phyloP scores from a whole-genome alignment of 1,140 invertebrate genomes.

The Calephelis nemesis region DNA sequence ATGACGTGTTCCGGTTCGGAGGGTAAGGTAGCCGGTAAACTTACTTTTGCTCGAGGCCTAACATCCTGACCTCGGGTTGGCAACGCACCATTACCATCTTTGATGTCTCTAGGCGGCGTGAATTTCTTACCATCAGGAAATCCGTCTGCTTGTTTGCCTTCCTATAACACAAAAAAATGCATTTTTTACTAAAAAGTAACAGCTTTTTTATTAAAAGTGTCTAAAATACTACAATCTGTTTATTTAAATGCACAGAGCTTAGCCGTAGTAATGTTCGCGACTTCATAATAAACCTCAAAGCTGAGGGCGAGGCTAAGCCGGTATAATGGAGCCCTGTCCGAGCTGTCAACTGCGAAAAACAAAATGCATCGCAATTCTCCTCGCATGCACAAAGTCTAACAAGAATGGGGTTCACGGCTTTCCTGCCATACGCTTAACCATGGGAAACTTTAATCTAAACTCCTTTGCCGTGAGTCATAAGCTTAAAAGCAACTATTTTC shows the following conservation, averaged over 20 bases:
- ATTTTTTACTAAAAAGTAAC: no score
- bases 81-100: no score
- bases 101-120: no score
- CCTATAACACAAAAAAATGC: no score
- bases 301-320: slow-evolving; percentile 30
- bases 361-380: slow-evolving; percentile 44
- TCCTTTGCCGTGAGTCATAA: not conserved
- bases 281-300: slow-evolving; percentile 33
- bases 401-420: slow-evolving; percentile 44
- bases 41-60: no score
- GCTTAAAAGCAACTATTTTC: not conserved
- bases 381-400: slow-evolving; percentile 46
- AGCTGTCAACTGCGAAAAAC: slow-evolving; percentile 49
- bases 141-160: no score
- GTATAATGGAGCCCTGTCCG: slow-evolving; percentile 42
- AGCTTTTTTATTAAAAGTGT: no score
- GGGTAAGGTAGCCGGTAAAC: no score
- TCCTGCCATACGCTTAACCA: slow-evolving; percentile 46
- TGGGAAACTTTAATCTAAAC: slow-evolving; percentile 46
- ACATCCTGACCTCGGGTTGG: no score
- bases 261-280: not conserved
- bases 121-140: no score
- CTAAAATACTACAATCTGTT: not conserved
- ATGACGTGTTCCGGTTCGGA: no score
- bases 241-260: not conserved